These are phyloP conservation scores for Diarsia rubi DNA, from an alignment of 2,888 invertebrate species.

Conservation along the genomic window DNA sequence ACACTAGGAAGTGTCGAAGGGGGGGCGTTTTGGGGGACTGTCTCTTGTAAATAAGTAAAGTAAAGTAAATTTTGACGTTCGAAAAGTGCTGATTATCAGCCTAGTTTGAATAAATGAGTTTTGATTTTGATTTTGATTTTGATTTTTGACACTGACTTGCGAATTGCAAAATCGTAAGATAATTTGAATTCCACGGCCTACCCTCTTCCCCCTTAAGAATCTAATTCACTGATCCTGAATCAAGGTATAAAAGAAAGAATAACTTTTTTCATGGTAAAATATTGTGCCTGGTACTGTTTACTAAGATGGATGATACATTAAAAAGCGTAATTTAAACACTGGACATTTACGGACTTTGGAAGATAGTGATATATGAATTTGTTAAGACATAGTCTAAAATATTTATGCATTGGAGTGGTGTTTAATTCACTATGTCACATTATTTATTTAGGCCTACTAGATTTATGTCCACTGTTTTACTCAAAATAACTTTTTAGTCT, in stretches of 20 bases:
- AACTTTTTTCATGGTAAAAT: not conserved
- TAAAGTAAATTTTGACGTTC: too few species aligned
- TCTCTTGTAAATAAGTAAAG: too few species aligned
- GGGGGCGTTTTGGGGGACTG: too few species aligned
- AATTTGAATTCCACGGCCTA: not conserved
- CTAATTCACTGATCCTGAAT: not conserved
- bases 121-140: too few species aligned
- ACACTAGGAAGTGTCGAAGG: too few species aligned
- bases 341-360: conserved; percentile 9
- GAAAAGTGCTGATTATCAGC: too few species aligned
- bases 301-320: not conserved
- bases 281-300: not conserved
- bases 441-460: not conserved
- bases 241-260: not conserved
- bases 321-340: not conserved
- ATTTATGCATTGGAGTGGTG: not conserved
- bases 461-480: not conserved
- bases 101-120: too few species aligned
- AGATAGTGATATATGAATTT: conserved; percentile 22
- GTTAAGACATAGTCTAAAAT: conserved; percentile 12
- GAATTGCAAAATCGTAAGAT: not conserved
- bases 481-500: not conserved
- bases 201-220: not conserved
- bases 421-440: not conserved
- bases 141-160: too few species aligned